phyloP scores from a whole-genome alignment of 2,113 vertebrate genomes.

The Chunga burmeisteri region DNA sequence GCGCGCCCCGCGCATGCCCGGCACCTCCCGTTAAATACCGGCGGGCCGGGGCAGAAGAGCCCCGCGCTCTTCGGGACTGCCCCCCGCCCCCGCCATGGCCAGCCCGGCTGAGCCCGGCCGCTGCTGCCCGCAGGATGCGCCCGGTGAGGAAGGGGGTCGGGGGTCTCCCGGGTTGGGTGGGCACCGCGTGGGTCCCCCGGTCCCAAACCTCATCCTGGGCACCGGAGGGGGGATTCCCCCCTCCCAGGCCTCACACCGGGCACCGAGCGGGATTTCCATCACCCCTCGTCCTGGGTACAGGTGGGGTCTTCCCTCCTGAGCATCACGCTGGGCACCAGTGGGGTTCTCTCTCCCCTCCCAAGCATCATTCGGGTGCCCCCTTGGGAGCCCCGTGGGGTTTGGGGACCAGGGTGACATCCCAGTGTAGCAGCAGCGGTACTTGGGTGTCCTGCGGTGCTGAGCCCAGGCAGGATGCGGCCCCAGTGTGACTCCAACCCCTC shows the following conservation, averaged over 20 bases:
- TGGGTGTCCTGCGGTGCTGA: rapidly evolving
- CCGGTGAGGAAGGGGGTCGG: background rate
- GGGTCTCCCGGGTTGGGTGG: no score
- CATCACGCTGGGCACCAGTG: rapidly evolving
- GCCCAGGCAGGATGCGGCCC: rapidly evolving
- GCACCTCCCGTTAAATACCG: background rate
- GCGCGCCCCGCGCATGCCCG: slow-evolving; percentile 5
- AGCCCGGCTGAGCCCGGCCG: background rate
- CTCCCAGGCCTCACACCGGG: no score
- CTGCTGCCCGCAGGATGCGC: background rate
- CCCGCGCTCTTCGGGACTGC: background rate
- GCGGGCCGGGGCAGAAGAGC: background rate
- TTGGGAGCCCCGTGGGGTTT: rapidly evolving
- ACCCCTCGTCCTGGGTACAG: background rate
- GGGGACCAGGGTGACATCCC: background rate
- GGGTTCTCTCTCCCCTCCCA: no score
- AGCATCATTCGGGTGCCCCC: background rate
- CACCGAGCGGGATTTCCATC: no score
- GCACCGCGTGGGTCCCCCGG: background rate
- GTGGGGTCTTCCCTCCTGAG: background rate
- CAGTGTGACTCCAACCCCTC: rapidly evolving
- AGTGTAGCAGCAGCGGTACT: rapidly evolving
- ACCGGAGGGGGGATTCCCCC: no score
- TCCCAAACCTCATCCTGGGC: no score
- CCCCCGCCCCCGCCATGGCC: background rate